Base-by-base conservation (phyloP, 2,113 vertebrate species). In the Cisticola juncidis region DNA sequence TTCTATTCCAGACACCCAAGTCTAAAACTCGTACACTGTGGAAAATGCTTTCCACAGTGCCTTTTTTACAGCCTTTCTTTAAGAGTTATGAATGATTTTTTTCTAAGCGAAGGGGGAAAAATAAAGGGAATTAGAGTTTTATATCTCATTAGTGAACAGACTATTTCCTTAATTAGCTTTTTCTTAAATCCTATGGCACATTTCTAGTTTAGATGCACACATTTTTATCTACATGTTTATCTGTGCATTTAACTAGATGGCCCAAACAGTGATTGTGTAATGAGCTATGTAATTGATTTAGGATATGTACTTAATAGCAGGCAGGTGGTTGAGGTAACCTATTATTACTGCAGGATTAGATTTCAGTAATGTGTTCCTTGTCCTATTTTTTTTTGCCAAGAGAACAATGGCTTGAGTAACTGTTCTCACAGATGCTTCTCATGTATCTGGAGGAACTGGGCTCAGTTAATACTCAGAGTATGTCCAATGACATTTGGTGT, bases 201-300 rank as follows among this genome's bases (percentile, higher is more conserved):
- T 22, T 7, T 53, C 14, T 62, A 48, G n/a, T 60, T 84, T 50
- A 62, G 38, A 76, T 20, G 24, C 14, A 19, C 29, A 53, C 21
- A 14, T 81, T 94, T 86, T 82, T 48, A 38, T 42, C 17, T 35
- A 11, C 3, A 0, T 88, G 54, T 85, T 92, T 92, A 53, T 84
- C 60, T 69, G 51, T 22, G 12, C 33, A 12, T 77, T 92, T 84
- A 78, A 74, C 73, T 51, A 62, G 56, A 62, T 87, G 45, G 53
- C 9, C 57, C 12, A 21, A 86, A 40, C 3, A 40, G 25, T 64
- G 70, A 64, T 36, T 74, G 77, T 71, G 81, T 64, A 89, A 91
- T 71, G 45, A 89, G 48, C 61, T 73, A 6, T 68, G 51, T 57
- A 94, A 95, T 76, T 89, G 73, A 68, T 96, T 92, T 86, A 92